phyloP scores from a whole-genome alignment of 2,113 vertebrate species.

The Sylvia atricapilla region DNA sequence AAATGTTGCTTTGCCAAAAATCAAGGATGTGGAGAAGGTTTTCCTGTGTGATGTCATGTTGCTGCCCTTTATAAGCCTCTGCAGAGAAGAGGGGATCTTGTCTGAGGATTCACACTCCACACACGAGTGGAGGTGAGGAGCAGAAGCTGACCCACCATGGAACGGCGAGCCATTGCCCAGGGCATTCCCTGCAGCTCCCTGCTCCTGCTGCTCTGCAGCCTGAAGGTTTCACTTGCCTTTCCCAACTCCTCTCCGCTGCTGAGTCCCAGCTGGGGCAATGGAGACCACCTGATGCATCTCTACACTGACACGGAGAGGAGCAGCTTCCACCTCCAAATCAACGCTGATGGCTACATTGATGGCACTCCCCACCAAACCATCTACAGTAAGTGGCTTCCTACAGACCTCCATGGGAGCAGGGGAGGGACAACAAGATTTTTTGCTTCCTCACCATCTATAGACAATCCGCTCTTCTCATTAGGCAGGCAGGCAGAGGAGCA shows the following conservation, averaged over 20 bases:
- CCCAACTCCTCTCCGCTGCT: conserved; percentile 75
- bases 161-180: neutral
- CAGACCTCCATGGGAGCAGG: neutral
- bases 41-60: conserved; percentile 78
- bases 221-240: neutral
- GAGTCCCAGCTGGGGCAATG: conserved; percentile 79
- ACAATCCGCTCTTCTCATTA: neutral
- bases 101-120: conserved; percentile 15
- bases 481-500: neutral
- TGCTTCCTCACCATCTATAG: neutral
- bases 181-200: neutral
- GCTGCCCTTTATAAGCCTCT: conserved; percentile 74
- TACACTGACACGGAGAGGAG: conserved; percentile 73
- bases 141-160: neutral
- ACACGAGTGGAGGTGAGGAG: neutral
- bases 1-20: conserved; percentile 74
- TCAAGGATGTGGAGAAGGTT: conserved; percentile 76
- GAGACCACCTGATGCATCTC: conserved; percentile 80
- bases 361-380: conserved; percentile 71
- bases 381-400: conserved; percentile 78
- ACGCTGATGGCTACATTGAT: conserved; percentile 51
- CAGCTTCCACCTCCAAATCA: conserved; percentile 92
- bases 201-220: conserved; percentile 59
- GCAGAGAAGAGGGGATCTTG: conserved; percentile 56
- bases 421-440: neutral